Base-by-base conservation (phyloP, 2,113 vertebrate species). In the Varanus komodoensis region DNA sequence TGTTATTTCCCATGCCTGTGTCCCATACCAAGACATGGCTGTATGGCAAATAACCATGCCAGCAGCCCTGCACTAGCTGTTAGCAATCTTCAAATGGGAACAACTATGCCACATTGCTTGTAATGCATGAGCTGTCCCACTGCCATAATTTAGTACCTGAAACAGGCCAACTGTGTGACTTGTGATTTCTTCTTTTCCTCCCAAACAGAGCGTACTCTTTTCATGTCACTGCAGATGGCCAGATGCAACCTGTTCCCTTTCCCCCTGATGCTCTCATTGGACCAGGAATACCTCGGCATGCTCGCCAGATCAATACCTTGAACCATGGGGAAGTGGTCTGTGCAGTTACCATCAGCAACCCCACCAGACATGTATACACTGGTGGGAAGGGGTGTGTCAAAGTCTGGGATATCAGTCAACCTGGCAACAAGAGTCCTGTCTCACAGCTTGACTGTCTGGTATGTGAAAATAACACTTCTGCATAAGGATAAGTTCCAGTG, bases 391-490 rank as follows among this genome's bases (percentile, higher is more conserved):
- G 98, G 96, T 99, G 98, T 75, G 98, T 99, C 93, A 99, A 99
- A 95, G 98, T 99, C 97, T 99, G 98, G 98, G 98, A 99, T 96
- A 99, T 99, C 93, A 99, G 98, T 97, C 98, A 99, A 95, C 98
- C 98, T 27, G 98, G 98, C 96, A 99, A 98, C 96, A 99, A 99
- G 97, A 99, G 98, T 88, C 98, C 98, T 0, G 98, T 97, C 79
- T 97, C 97, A 86, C 97, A 97, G 96, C 96, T 97, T 67, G 97
- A 97, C 95, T 98, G 97, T 89, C 95, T 98, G 97, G 97, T 98
- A 96, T 93, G 97, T 95, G 93, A 93, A 87, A 87, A 94, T 88
- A 89, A 93, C 89, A 19, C 91, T 86, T 74, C 78, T 48, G 48
- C 77, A 81, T 34, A 14, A 89, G 57, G 73, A 23, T 92, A 89